Base-by-base conservation (phyloP, 53 echinoderm and acorn worm genomes). In the Echinarachnius parma region DNA sequence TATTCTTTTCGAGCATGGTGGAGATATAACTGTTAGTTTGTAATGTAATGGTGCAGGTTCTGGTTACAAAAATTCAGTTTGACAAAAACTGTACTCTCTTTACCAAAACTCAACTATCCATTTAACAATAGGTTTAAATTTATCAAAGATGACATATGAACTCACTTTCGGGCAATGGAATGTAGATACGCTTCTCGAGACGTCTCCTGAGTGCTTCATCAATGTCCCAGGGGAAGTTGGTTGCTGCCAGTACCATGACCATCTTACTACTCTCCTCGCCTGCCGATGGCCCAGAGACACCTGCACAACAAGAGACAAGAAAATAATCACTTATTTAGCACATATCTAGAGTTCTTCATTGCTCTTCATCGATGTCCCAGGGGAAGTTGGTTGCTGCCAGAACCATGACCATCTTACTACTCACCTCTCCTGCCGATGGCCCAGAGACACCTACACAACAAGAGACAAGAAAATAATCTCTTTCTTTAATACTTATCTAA, bases 191-290 rank as follows among this genome's bases (percentile, higher is more conserved):
- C 61, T 96, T 96, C 80, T 96, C 98, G 22, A 96, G 78, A 37
- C 98, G 82, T 58, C 98, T 88, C 34, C 98, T 84, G 32, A 96
- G 76, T 5, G 98, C 98, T 61, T 96, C 98, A 46, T 96, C 98
- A 14, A 96, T 96, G 48, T 96, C 98, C 98, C 98, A 96, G 13
- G 98, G 98, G 78, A 96, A 96, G 80, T 96, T 96, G 52, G 98
- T 96, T 9, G 98, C 98, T 34, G 91, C 98, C 2, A 96, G 78
- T 5, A 96, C 98, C 98, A 96, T 96, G 2, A 96, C 98, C 36
- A 81, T 81, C 83, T 96, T 91, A 3, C 85, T 80, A 59, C 76
- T 61, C 31, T 92, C 98, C n/a, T 91, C 87, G 4, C 89, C 93
- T 21, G 83, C 91, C 9, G 86, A 86, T 25, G 91, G 86, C 21